Conservation (phyloP, 2,888 invertebrate species). For the Caenorhabditis japonica region DNA sequence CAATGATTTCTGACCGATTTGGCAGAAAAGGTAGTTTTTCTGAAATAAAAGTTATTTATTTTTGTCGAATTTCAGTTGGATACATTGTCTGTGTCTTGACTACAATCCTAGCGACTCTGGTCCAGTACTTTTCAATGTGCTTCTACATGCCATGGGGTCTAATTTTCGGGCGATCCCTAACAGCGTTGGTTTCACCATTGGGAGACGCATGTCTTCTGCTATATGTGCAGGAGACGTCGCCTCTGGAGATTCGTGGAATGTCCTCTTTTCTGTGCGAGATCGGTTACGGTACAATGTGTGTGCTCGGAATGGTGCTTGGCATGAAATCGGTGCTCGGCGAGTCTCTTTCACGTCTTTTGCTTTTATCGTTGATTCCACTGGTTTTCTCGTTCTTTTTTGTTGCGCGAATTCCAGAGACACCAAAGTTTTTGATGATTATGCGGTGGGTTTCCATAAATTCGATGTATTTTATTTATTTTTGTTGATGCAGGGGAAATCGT, state of each 20-base stretch:
- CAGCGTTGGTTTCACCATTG: slow-evolving; percentile 68
- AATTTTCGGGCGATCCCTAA: slow-evolving; percentile 65
- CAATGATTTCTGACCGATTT: slow-evolving; percentile 69
- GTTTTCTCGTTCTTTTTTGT: slow-evolving; percentile 63
- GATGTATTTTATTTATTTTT: no score
- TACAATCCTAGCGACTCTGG: slow-evolving; percentile 58
- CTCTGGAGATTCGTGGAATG: slow-evolving; percentile 65
- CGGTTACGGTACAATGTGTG: slow-evolving; percentile 71
- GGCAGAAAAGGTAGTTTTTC: slow-evolving; percentile 71
- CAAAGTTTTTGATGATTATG: slow-evolving; percentile 70
- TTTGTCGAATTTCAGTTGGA: slow-evolving; percentile 63
- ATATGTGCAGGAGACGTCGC: slow-evolving; percentile 71
- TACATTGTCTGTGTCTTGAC: slow-evolving; percentile 63
- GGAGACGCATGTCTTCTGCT: slow-evolving; percentile 70
- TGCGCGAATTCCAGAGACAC: slow-evolving; percentile 70
- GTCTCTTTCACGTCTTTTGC: slow-evolving; percentile 61
- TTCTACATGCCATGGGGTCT: slow-evolving; percentile 65
- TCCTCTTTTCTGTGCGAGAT: slow-evolving; percentile 72
- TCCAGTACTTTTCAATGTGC: slow-evolving; percentile 61
- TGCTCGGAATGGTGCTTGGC: slow-evolving; percentile 70
- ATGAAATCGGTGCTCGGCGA: slow-evolving; percentile 70
- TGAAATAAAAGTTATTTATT: no score
- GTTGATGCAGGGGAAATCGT: slow-evolving; percentile 63
- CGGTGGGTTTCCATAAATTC: no score
- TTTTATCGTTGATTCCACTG: slow-evolving; percentile 67